Base-by-base conservation (phyloP, 2,797 vertebrate genomes). In the Acomys russatus region DNA sequence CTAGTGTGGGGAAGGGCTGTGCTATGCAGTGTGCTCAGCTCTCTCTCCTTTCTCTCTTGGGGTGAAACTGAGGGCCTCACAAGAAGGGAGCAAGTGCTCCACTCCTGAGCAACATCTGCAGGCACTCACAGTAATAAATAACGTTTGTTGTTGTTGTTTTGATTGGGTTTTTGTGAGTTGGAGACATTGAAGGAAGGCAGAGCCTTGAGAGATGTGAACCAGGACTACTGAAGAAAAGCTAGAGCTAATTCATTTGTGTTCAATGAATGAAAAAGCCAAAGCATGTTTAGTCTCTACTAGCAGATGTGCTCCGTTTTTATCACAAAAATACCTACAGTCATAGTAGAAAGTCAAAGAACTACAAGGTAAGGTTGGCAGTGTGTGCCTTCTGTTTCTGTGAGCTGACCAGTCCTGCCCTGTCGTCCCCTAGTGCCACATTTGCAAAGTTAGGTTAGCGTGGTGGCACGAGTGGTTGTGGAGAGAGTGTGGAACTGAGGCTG, bases 101-200 rank as follows among this genome's bases (percentile, higher is more conserved):
- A 3, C 66, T 35, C 20, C 33, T 80, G 63, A 56, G 76, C 44
- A 14, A 14, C 63, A 68, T 12, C 33, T 17, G 17, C 76, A 70
- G 49, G n/a, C 64, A 70, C 51, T 44, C 17, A 77, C n/a, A 56
- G 1, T 38, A 28, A 18, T 64, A 76, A 92, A 56, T 80, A 49
- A 51, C 15, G 84, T 63, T 89, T 84, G 73, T 4, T 88, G 71
- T 90, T 90, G 76, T 94, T 70, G 68, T 70, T 76, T 61, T 17
- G 38, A 35, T 70, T 82, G 51, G 30, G 83, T 82, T 93, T 91
- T 71, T 96, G 84, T 88, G 82, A 90, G 22, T 90, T 91, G 77
- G 9, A 87, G 25, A 14, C 54, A 59, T 87, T 90, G 30, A 35
- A 14, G 56, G n/a, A 38, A 15, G 61, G 30, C 20, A 18, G 59